Evolutionary conservation across 2,113 vertebrate genomes (phyloP).

Genomic region (Clarias gariepinus): DNA sequence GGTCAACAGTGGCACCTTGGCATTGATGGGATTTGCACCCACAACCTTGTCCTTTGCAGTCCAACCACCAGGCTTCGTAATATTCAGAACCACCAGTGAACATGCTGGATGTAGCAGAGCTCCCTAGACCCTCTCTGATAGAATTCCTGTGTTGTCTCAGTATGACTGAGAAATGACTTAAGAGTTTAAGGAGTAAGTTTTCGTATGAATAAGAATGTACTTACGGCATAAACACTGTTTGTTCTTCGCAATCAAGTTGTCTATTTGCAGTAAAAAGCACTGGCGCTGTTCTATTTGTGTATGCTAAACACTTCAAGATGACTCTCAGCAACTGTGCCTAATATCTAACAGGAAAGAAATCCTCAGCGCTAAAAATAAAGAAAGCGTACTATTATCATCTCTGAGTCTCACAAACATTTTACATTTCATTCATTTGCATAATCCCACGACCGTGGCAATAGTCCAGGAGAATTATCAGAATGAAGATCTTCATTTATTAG

Average conservation of each 20-base stretch:
- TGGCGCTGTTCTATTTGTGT: neutral
- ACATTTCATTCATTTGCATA: neutral
- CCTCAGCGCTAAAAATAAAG: neutral
- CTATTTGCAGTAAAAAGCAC: neutral
- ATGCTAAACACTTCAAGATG: neutral
- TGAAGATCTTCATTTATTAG: slow-evolving; percentile 39
- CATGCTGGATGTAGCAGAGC: neutral
- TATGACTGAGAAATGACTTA: neutral
- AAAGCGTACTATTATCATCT: too few species aligned
- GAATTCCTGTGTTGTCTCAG: neutral
- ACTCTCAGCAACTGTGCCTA: neutral
- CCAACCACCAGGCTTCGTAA: neutral
- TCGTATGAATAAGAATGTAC: neutral
- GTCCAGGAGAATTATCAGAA: neutral
- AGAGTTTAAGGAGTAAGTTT: neutral
- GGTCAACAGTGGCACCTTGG: neutral
- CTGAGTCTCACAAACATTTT: neutral
- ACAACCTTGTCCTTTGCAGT: neutral
- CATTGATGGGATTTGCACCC: neutral
- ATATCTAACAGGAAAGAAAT: neutral
- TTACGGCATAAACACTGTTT: neutral
- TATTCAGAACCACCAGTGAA: neutral
- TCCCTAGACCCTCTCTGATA: neutral
- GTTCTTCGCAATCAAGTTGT: neutral
- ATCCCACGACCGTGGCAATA: neutral